Percentiles rank a stretch among this genome's conserved stretches.
phyloP scores from a whole-genome alignment of 2,888 invertebrate genomes.

The Drosophila incognita region DNA sequence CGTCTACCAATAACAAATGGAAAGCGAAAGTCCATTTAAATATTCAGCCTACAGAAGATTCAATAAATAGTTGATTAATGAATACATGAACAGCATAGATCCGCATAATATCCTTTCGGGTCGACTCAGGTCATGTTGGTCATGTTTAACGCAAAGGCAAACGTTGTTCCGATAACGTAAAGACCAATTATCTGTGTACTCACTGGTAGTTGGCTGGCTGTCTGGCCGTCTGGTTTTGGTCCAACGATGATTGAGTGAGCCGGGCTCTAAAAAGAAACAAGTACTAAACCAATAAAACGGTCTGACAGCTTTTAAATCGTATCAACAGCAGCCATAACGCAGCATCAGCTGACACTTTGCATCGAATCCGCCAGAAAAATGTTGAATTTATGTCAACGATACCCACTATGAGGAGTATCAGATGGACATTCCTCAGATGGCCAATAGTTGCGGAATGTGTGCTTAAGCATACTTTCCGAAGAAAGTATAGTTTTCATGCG shows the following conservation, averaged over 20 bases:
- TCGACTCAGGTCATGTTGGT: background rate
- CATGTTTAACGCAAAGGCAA: no score
- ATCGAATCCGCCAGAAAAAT: constrained; percentile 63
- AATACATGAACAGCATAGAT: no score
- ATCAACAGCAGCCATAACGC: constrained; percentile 45
- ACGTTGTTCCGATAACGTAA: no score
- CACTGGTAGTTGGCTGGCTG: background rate
- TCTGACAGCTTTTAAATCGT: constrained; percentile 49
- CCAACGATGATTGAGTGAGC: constrained; percentile 62
- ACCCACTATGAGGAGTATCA: background rate
- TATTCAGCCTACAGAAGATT: no score
- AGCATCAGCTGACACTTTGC: constrained; percentile 54
- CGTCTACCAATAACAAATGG: no score
- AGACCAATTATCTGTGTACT: background rate
- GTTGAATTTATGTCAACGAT: constrained; percentile 28
- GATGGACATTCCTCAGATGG: background rate
- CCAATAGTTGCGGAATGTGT: background rate
- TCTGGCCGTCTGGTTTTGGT: background rate
- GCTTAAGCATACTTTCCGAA: background rate
- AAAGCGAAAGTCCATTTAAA: no score
- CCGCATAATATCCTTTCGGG: no score
- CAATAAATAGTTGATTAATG: no score
- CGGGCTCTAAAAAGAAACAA: constrained; percentile 30
- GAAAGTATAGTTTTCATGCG: no score
- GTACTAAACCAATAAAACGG: constrained; percentile 46